These are phyloP conservation scores for Tupaia tana DNA, from an alignment of 2,113 vertebrate genomes.

Conservation along the genomic window DNA sequence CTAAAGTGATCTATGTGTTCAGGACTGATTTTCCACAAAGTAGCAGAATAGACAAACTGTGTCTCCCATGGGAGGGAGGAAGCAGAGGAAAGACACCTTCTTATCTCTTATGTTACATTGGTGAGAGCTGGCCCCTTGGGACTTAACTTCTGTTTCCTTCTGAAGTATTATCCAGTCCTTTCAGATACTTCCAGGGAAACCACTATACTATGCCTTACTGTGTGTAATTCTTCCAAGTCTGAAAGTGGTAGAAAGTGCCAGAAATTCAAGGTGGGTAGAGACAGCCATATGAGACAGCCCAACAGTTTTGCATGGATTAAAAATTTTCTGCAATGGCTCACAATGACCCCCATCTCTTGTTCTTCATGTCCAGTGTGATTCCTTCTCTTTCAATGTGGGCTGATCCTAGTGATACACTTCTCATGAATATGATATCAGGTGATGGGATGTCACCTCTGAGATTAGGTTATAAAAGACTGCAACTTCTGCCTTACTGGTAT, in stretches of 20 bases:
- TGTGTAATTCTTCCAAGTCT: neutral
- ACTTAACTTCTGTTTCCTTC: neutral
- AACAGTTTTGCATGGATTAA: neutral
- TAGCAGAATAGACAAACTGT: neutral
- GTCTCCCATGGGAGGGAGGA: neutral
- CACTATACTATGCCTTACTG: neutral
- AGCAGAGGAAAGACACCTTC: neutral
- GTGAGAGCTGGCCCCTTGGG: neutral
- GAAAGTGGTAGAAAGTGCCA: neutral
- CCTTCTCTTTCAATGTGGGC: neutral
- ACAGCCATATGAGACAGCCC: neutral
- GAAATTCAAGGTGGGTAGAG: neutral
- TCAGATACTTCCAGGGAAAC: neutral
- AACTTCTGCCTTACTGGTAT: neutral
- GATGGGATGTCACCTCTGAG: neutral
- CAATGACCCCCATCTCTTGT: neutral
- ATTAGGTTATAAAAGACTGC: neutral
- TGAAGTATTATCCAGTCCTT: neutral
- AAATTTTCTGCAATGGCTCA: neutral
- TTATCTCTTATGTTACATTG: neutral
- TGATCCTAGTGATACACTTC: neutral
- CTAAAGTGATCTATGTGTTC: neutral
- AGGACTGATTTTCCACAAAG: neutral
- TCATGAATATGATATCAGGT: neutral
- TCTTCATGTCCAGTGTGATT: neutral